Evolutionary conservation across 1,140 invertebrate genomes (phyloP).

Genomic region (Agraylea sexmaculata): DNA sequence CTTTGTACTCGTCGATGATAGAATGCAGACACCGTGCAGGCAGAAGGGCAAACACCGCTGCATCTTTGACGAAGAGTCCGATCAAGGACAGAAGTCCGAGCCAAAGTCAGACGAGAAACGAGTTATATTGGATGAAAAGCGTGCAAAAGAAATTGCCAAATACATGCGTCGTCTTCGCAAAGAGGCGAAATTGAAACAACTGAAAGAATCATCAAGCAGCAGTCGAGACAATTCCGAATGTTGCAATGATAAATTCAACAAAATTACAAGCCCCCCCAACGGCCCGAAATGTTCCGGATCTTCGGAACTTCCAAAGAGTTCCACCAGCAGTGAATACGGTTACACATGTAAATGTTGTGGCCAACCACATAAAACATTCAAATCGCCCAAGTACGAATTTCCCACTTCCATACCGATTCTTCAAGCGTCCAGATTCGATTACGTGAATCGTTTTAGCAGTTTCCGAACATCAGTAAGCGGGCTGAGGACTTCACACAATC

Average conservation of each 20-base stretch:
- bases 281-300: slow-evolving; percentile 9
- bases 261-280: slow-evolving; percentile 4
- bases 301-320: slow-evolving; percentile 8
- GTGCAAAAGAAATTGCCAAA: slow-evolving; percentile 36
- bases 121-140: slow-evolving; percentile 26
- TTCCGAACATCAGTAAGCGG: slow-evolving; percentile 25
- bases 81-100: slow-evolving; percentile 21
- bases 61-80: slow-evolving; percentile 46
- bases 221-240: slow-evolving; percentile 23
- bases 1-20: slow-evolving; percentile 47
- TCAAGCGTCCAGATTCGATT: slow-evolving; percentile 36
- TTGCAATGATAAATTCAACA: slow-evolving; percentile 10
- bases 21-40: slow-evolving; percentile 55
- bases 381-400: slow-evolving; percentile 14
- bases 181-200: slow-evolving; percentile 32
- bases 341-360: not conserved
- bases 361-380: not conserved
- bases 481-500: slow-evolving; percentile 9
- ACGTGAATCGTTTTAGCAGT: slow-evolving; percentile 33
- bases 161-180: slow-evolving; percentile 34
- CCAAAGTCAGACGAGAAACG: not conserved
- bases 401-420: slow-evolving; percentile 40
- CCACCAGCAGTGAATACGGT: not conserved
- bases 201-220: slow-evolving; percentile 30
- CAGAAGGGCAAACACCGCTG: slow-evolving; percentile 61